Conservation (phyloP, 2,888 invertebrate genomes). For the Chaitophorus viminalis region DNA sequence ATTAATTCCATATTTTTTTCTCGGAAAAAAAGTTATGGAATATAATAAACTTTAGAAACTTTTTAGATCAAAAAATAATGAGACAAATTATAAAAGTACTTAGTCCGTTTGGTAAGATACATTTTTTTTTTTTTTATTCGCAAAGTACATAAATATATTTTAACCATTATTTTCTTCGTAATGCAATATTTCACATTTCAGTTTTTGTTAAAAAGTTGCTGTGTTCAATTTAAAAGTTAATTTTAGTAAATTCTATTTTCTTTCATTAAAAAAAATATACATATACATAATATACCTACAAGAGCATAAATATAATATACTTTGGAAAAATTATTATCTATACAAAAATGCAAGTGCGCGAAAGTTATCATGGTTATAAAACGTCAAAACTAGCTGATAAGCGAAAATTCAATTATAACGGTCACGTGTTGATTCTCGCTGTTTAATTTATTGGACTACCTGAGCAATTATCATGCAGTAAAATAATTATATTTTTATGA, state of each 20-base stretch:
- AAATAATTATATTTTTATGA: not conserved
- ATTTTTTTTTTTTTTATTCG: not conserved
- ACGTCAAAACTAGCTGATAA: constrained; percentile 10
- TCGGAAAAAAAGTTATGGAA: not conserved
- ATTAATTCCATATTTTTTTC: not conserved
- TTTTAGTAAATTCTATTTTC: constrained; percentile 20
- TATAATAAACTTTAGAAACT: constrained; percentile 14
- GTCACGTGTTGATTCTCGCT: constrained; percentile 7
- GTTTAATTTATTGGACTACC: no score
- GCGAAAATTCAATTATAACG: constrained; percentile 8
- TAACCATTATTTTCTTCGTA: not conserved
- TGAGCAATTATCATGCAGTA: not conserved
- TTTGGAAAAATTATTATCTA: not conserved
- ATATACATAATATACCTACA: no score
- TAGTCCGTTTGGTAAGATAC: not conserved
- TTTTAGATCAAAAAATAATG: constrained; percentile 37
- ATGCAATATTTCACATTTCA: not conserved
- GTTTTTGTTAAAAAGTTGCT: not conserved
- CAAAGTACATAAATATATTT: not conserved
- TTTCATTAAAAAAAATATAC: not conserved
- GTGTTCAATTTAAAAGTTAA: constrained; percentile 33
- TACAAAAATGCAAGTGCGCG: not conserved
- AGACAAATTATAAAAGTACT: not conserved
- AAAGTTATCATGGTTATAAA: not conserved
- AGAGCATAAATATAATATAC: not conserved